These are phyloP conservation scores for Leucoraja erinaceus DNA, from an alignment of 2,113 vertebrate genomes.

Conservation along the genomic window DNA sequence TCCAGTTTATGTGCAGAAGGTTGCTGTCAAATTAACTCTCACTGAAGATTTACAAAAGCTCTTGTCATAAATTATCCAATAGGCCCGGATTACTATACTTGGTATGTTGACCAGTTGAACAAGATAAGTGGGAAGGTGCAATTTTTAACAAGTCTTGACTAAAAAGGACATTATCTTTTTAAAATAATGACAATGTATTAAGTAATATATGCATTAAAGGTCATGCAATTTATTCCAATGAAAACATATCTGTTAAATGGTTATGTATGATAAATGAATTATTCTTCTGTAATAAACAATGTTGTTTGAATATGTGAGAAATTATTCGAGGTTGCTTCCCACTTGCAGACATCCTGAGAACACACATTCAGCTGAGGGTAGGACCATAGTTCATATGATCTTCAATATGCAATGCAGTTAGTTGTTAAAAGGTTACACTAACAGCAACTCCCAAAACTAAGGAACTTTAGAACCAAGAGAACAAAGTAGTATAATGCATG, in stretches of 20 bases:
- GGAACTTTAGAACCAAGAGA: too few species aligned
- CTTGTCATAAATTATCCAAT: neutral
- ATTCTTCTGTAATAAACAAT: conserved; percentile 14
- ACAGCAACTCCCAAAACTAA: too few species aligned
- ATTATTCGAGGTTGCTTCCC: neutral
- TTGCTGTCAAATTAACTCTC: neutral
- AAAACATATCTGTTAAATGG: neutral
- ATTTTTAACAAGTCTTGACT: neutral
- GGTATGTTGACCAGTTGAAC: neutral
- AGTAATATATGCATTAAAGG: neutral
- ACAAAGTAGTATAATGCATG: too few species aligned
- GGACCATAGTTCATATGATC: too few species aligned
- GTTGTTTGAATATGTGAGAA: neutral
- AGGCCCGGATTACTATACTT: neutral
- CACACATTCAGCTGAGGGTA: neutral
- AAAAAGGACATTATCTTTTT: neutral
- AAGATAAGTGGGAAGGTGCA: neutral
- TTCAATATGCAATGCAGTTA: too few species aligned
- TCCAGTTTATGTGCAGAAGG: neutral
- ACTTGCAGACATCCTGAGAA: neutral
- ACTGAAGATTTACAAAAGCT: neutral
- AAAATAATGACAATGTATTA: neutral
- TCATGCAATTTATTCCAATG: neutral
- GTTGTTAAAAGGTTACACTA: too few species aligned
- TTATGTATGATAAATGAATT: neutral